Evolutionary conservation across 2,113 vertebrate genomes (phyloP), one percentile per base, ranked within the genome.

Genomic region (Brienomyrus longianalis): DNA sequence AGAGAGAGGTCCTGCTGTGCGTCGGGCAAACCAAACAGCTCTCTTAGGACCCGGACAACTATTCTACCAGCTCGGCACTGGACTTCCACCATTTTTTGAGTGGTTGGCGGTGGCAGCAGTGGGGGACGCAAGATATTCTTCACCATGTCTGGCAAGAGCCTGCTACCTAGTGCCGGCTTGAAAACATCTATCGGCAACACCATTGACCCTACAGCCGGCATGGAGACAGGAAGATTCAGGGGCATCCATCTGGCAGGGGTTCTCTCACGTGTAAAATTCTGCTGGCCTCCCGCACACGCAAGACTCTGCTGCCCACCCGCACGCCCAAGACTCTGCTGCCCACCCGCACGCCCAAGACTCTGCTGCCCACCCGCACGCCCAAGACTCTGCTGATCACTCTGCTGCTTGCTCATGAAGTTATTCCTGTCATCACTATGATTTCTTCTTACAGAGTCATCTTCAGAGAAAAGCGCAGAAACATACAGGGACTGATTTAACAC

Each of bases 11-110:
- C 13, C 23, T 91, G 92, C 54, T 88, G 87, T 3, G 93, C 93
- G 0, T 91, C 3, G 0, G 0, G 31, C 4, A 77, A 87, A 0
- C 43, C 90, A 39, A 96, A 95, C 0, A 93, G 0, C 0, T 85
- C 50, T 88, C 59, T 94, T 13, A 8, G 89, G 83, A 95, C 35
- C 89, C 93, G 91, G 5, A 95, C 93, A 50, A 94, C 92, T 0
- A 96, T 91, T 77, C 93, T 92, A 86, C 95, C 94, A 84, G 95
- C 0, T 39, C 93, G 92, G 66, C 96, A 96, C 85, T 93, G 21
- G 0, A 94, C 2, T 31, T 94, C 93, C 6, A 95, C 7, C 0
- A 3, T 0, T 0, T 56, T 19, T 0, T 1, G 0, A 7, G 11
- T 7, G 21, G 21, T 74, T 19, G 87, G 35, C 31, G 35, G 0